Base-by-base conservation (phyloP, 2,888 invertebrate genomes). In the Tryphoninae sp. region DNA sequence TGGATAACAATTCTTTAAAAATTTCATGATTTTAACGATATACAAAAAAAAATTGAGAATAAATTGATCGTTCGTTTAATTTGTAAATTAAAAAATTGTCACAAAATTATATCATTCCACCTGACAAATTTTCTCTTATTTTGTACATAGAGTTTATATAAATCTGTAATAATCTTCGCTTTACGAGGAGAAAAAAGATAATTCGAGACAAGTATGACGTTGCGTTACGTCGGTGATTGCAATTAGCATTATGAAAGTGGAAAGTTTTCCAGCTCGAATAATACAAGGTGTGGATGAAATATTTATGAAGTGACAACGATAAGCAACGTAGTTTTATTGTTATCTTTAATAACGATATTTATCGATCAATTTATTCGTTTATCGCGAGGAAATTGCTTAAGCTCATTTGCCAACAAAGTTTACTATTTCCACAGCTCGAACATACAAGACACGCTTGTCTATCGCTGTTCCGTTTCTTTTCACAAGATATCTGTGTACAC, bases 311-410 rank as follows among this genome's bases (percentile, higher is more conserved):
- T 19, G 55, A 19, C 55, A 16, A 55, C 16, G 55, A 55, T 55
- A 55, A 9, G 2, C 19, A 19, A 55, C 4, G 4, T 19, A 9
- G 6, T 55, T 55, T 19, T 16, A 53, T 16, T 19, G 55, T 55
- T 55, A 61, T 61, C 61, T 45, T 13, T 19, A 26, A 61, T 3
- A 61, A 26, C 22, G 40, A 19, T 16, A 16, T 73, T 73, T 73
- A 73, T 64, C 51, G 49, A 62, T 16, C 73, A 2, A 73, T 73
- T 62, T 73, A 13, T 33, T 73, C 53, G 53, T 73, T 62, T 73
- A 67, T 8, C 22, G 73, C 6, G 40, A 53, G 62, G 40, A 62
- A 59, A 71, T 61, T 26, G 40, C 61, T 33, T 33, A 40, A 53
- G 62, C 62, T 40, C 33, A 22, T 62, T n/a, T 33, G 13, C 1